phyloP scores from a whole-genome alignment of 2,113 vertebrate genomes.

The Trematocara variabile region DNA sequence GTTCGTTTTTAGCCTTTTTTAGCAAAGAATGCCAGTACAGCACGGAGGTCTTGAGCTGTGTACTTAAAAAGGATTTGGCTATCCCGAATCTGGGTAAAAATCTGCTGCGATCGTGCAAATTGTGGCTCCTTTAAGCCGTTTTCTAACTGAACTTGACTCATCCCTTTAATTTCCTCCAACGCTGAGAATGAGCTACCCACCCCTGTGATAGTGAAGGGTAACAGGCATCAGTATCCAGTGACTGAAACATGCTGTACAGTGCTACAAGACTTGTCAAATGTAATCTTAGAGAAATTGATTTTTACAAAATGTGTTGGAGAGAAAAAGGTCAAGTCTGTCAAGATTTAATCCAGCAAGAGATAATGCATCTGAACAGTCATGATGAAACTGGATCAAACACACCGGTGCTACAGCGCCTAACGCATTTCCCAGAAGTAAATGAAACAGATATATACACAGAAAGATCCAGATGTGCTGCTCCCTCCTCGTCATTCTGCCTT shows the following conservation, averaged over 20 bases:
- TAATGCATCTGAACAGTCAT: neutral
- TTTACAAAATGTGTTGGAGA: neutral
- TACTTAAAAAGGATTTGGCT: neutral
- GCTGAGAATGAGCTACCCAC: neutral
- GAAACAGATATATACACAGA: neutral
- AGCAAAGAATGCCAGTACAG: neutral
- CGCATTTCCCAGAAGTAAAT: neutral
- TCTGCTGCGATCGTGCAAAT: neutral
- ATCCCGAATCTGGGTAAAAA: neutral
- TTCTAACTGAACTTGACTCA: neutral
- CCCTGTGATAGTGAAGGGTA: neutral
- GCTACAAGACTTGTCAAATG: neutral
- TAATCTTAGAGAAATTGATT: neutral
- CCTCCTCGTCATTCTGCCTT: neutral
- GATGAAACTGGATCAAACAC: neutral
- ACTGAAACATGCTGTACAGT: neutral
- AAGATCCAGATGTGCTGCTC: neutral
- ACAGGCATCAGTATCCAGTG: neutral
- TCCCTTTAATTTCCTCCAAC: neutral
- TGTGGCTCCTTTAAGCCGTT: neutral
- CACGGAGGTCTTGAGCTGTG: neutral
- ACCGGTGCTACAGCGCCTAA: accelerated
- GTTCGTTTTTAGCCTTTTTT: neutral
- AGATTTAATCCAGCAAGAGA: neutral
- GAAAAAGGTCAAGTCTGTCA: neutral